Base-by-base conservation (phyloP, 2,113 vertebrate species). In the Cygnus buccinator region DNA sequence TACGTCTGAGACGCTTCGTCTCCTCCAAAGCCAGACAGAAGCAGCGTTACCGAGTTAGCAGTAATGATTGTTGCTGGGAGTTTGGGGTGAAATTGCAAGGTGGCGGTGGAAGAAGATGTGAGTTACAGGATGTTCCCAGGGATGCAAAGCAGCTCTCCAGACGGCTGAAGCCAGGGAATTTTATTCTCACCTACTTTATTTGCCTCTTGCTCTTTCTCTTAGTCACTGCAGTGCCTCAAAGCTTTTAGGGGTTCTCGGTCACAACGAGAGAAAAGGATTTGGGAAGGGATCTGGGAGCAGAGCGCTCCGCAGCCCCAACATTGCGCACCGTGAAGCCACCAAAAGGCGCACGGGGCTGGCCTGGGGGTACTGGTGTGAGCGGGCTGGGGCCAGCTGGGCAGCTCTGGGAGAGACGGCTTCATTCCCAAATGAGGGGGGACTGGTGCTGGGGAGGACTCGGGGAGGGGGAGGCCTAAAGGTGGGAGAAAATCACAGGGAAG, bases 181-280 rank as follows among this genome's bases (percentile, higher is more conserved):
- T 78, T 91, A 65, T 93, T 91, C 62, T 85, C 91, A 89, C 80
- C 66, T 94, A 52, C 91, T 95, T 93, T 82, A 72, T 94, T 95
- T 95, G 65, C 71, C 86, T 81, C 25, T 84, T 78, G 3, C 65
- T 71, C 57, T 85, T 50, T 55, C 78, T 93, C 74, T 95, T 85
- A 87, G 87, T 91, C 81, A 72, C 1, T 91, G 84, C 77, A 61
- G 77, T 58, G 72, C 58, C 81, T 91, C 74, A 44, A 43, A 67
- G 87, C 44, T 95, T 91, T 87, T 44, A 61, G 81, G 73, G 71
- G 44, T 68, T 91, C 87, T 89, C n/a, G 61, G 91, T 76, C 89
- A 94, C 82, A 94, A 81, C 39, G 78, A 61, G 62, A 81, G 57
- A 57, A 33, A 41, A 77, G 62, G 52, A 39, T 76, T 66, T 81